phyloP scores from a whole-genome alignment of 1,140 invertebrate species.

The Scylla paramamosain region DNA sequence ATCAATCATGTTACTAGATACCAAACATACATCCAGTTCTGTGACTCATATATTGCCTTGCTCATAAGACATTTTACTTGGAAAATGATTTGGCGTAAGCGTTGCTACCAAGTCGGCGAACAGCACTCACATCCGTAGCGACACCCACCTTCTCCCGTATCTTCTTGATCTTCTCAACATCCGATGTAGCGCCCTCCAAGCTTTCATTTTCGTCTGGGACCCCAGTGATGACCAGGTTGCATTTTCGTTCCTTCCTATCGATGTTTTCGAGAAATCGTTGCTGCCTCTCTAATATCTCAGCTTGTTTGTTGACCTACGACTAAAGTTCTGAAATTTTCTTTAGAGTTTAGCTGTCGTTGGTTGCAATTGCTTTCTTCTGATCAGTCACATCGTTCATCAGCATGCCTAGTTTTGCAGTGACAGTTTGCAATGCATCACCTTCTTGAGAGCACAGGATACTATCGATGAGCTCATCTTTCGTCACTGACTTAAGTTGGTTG shows the following conservation, averaged over 20 bases:
- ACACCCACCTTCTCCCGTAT: background rate
- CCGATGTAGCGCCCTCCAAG: background rate
- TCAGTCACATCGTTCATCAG: background rate
- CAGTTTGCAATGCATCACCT: slow-evolving; percentile 25
- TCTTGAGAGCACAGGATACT: background rate
- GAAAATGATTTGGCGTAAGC: background rate
- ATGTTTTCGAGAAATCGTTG: too few relatives aligned
- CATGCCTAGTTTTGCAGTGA: background rate
- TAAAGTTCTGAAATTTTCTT: background rate
- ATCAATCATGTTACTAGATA: background rate
- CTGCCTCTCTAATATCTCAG: background rate
- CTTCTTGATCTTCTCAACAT: background rate
- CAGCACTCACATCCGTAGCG: too few relatives aligned
- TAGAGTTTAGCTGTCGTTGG: background rate
- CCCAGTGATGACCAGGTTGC: background rate
- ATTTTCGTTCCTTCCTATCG: background rate
- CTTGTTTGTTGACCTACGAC: background rate
- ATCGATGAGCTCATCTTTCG: slow-evolving; percentile 25
- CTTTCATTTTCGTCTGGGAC: background rate
- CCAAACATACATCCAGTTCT: background rate
- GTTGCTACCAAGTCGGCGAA: too few relatives aligned
- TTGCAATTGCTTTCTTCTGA: slow-evolving; percentile 1
- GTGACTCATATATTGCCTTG: background rate
- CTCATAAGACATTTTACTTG: background rate
- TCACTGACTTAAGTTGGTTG: slow-evolving; percentile 29